phyloP scores from a whole-genome alignment of 1,140 invertebrate species.

The Drosophila saltans region DNA sequence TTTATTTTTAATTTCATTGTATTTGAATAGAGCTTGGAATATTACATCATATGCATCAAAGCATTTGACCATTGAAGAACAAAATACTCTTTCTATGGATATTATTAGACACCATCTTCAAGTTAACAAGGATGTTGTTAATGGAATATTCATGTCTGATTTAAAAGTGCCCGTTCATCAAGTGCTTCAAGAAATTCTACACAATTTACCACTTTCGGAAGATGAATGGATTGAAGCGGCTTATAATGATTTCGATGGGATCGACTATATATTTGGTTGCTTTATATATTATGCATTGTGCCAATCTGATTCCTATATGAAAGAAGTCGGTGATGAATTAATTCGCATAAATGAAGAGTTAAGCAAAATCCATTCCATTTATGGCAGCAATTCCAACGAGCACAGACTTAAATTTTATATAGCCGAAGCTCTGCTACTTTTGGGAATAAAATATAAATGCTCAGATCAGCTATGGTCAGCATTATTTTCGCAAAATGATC shows the following conservation, averaged over 20 bases:
- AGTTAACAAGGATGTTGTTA: neutral
- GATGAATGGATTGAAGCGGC: too few species aligned
- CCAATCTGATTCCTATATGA: too few species aligned
- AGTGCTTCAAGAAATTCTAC: too few species aligned
- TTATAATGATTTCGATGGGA: too few species aligned
- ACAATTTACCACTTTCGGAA: too few species aligned
- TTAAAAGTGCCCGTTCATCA: too few species aligned
- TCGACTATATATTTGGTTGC: too few species aligned
- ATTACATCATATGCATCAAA: conserved; percentile 32
- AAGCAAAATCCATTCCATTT: conserved; percentile 34
- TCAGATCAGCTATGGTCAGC: conserved; percentile 80
- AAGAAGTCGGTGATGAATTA: conserved; percentile 16
- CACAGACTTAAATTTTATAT: conserved; percentile 83
- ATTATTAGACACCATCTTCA: conserved; percentile 3
- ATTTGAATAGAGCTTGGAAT: conserved; percentile 14
- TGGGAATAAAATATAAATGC: conserved; percentile 36
- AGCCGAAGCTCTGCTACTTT: conserved; percentile 76
- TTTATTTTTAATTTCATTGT: neutral
- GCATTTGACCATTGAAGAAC: conserved; percentile 31
- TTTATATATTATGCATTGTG: too few species aligned
- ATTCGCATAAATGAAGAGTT: conserved; percentile 47
- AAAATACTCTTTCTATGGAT: conserved; percentile 18
- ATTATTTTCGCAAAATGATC: conserved; percentile 65
- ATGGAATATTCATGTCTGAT: neutral
- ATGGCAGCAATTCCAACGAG: conserved; percentile 83